These are phyloP conservation scores for Fratercula arctica DNA, from an alignment of 2,797 vertebrate species.

Conservation along the genomic window DNA sequence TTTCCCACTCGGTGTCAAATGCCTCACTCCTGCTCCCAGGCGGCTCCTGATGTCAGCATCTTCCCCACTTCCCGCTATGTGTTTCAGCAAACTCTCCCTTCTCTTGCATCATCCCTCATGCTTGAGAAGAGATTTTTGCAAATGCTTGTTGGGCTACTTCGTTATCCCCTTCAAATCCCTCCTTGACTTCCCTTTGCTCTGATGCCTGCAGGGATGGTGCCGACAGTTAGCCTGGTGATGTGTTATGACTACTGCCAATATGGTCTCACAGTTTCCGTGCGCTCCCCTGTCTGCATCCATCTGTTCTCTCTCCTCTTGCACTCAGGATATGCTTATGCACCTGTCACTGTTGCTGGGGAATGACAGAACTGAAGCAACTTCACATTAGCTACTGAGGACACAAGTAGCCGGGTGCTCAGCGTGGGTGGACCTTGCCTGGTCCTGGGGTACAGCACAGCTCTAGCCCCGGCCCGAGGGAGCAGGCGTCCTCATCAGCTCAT, in stretches of 20 bases:
- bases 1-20: neutral
- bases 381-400: neutral
- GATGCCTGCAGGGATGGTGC: neutral
- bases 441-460: neutral
- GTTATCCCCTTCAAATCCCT: neutral
- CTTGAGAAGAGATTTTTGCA: neutral
- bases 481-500: neutral
- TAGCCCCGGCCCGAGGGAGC: neutral
- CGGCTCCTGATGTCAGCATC: neutral
- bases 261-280: neutral
- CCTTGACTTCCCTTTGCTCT: neutral
- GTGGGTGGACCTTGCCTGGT: rapidly evolving
- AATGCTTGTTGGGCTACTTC: neutral
- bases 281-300: neutral
- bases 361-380: neutral
- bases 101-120: rapidly evolving
- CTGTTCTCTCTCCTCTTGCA: neutral
- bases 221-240: neutral
- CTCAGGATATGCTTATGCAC: neutral
- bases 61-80: rapidly evolving
- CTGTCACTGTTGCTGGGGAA: neutral
- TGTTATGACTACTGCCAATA: constrained; percentile 8
- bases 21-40: neutral
- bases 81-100: neutral
- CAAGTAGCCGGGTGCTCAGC: rapidly evolving